Conservation (phyloP, 2,797 vertebrate species). For the Threskiornis aethiopicus region DNA sequence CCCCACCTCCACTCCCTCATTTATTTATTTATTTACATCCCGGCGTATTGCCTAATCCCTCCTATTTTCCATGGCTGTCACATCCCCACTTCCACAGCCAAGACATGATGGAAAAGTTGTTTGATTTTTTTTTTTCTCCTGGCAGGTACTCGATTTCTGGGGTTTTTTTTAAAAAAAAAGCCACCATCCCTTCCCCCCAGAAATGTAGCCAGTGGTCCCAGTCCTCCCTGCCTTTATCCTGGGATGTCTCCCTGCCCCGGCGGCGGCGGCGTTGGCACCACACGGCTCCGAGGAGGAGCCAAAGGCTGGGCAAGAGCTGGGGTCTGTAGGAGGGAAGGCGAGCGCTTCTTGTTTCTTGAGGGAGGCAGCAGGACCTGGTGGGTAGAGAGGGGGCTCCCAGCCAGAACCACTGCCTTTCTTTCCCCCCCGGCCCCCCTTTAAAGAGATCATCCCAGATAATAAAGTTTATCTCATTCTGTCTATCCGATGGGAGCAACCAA, state of each 20-base stretch:
- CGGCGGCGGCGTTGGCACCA: rapidly evolving
- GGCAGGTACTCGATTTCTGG: neutral
- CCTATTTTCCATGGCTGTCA: conserved; percentile 58
- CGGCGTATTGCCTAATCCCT: neutral
- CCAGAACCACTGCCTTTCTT: neutral
- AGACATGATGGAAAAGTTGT: conserved; percentile 20
- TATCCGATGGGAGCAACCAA: rapidly evolving
- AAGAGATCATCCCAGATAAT: neutral
- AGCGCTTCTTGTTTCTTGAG: neutral
- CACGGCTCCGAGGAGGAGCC: neutral
- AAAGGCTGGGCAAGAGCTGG: neutral
- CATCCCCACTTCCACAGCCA: conserved; percentile 26
- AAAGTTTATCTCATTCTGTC: neutral
- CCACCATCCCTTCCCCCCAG: neutral
- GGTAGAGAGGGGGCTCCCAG: neutral
- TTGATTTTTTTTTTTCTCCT: conserved; percentile 41
- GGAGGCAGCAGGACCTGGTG: neutral
- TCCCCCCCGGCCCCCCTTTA: neutral
- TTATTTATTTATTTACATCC: neutral
- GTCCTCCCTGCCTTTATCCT: neutral
- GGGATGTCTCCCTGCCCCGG: neutral
- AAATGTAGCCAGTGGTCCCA: neutral
- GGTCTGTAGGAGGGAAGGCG: neutral
- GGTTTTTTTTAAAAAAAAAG: neutral
- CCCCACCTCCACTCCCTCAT: neutral